Evolutionary conservation across 2,113 vertebrate genomes (phyloP).

Genomic region (Coptodon bakossiorum): DNA sequence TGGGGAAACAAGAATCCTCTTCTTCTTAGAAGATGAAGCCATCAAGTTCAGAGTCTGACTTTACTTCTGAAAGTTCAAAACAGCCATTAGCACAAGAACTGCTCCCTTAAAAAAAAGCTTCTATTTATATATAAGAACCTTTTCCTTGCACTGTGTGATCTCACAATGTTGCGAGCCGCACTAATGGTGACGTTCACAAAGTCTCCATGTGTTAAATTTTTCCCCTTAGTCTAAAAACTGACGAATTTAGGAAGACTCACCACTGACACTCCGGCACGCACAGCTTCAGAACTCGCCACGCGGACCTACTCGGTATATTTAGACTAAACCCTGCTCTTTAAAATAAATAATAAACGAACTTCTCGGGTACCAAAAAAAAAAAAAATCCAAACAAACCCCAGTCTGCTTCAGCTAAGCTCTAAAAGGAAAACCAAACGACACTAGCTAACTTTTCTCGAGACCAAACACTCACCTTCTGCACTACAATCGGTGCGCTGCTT

Average conservation of each 20-base stretch:
- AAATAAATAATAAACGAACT: neutral
- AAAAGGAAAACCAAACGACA: neutral
- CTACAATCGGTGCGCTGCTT: constrained; percentile 3
- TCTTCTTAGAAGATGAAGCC: neutral
- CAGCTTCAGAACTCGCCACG: neutral
- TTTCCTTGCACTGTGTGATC: neutral
- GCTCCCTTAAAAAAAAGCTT: neutral
- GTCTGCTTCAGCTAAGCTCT: neutral
- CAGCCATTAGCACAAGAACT: neutral
- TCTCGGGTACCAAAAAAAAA: neutral
- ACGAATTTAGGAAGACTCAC: constrained; percentile 2
- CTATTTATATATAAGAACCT: neutral
- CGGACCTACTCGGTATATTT: neutral
- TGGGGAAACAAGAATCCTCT: neutral
- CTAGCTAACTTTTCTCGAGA: neutral
- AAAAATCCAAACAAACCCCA: neutral
- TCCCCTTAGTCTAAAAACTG: neutral
- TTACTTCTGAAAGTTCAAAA: neutral
- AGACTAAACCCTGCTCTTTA: neutral
- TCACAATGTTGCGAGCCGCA: neutral
- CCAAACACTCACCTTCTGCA: constrained; percentile 33
- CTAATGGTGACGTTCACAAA: neutral
- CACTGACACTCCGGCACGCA: constrained; percentile 2
- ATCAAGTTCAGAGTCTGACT: neutral
- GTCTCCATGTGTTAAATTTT: neutral